Base-by-base conservation (phyloP, 2,888 invertebrate genomes). In the Pedicia rivosa region DNA sequence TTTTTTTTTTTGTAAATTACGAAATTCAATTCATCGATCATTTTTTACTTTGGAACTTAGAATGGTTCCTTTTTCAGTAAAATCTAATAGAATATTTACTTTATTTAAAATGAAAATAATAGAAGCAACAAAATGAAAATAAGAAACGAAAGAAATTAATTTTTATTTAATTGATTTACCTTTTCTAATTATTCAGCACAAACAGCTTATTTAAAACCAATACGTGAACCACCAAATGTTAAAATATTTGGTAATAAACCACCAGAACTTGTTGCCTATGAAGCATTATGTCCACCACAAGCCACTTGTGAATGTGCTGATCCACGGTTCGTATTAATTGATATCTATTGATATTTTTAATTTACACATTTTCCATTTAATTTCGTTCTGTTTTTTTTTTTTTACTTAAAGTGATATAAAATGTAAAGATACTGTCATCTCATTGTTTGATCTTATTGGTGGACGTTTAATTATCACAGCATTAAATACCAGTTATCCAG, bases 271-370 rank as follows among this genome's bases (percentile, higher is more conserved):
- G 63, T 67, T 20, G 66, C 68, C 39, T 54, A 66, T 40, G 69
- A 72, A 34, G 70, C 72, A 47, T 59, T 76, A 10, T 79, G 79
- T 48, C 67, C 72, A 2, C 67, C 65, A 19, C 58, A 64, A 31
- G 65, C 66, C 4, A 63, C 65, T 12, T 79, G 78, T 48, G 66
- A 71, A 43, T 79, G 78, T 51, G 67, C 71, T 4, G 66, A 65
- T 45, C 55, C 61, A 7, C 55, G 56, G 49, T 65, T 53, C 44
- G 53, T 55, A 47, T 49, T 50, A 34, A 53, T 51, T 41, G 14
- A 17, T 7, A 22, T 9, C 14, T 14, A 27, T 19, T 6, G 3
- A 12, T 12, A 13, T 12, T 19, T 24, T 26, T n/a, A 31, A 3
- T 19, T 17, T 26, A 33, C 8, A 13, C 17, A 19, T 9, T 32